Evolutionary conservation across 2,888 invertebrate genomes (phyloP).

Genomic region (Pseudanteris insignis): DNA sequence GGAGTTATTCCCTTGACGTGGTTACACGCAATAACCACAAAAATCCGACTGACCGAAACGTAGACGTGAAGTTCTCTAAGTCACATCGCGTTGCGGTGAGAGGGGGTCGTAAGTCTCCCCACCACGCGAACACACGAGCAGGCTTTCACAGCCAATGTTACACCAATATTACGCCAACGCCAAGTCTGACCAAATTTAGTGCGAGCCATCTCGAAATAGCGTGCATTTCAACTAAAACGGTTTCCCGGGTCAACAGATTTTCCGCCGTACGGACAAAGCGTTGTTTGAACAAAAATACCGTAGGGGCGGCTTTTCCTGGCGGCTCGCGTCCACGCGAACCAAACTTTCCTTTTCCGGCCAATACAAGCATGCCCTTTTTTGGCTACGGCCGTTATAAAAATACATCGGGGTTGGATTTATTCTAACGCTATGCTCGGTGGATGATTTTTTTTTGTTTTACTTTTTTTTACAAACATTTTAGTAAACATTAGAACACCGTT

Average conservation of each 20-base stretch:
- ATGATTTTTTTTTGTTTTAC: too few species aligned
- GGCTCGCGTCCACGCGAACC: too few species aligned
- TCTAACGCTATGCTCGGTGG: too few species aligned
- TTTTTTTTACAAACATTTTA: too few species aligned
- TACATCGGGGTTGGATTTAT: too few species aligned
- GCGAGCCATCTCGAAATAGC: slow-evolving; percentile 65
- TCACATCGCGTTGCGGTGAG: slow-evolving; percentile 55
- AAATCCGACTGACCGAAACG: slow-evolving; percentile 64
- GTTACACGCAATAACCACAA: slow-evolving; percentile 61
- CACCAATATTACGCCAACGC: slow-evolving; percentile 57
- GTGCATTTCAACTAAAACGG: slow-evolving; percentile 39
- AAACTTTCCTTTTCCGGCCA: too few species aligned
- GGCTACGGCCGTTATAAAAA: too few species aligned
- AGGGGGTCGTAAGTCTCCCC: slow-evolving; percentile 51
- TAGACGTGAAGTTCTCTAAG: slow-evolving; percentile 65
- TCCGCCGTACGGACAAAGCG: too few species aligned
- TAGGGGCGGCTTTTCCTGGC: too few species aligned
- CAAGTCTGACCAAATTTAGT: slow-evolving; percentile 67
- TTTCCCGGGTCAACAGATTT: slow-evolving; percentile 24
- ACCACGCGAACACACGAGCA: slow-evolving; percentile 49
- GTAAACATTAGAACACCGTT: too few species aligned
- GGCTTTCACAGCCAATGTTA: slow-evolving; percentile 54
- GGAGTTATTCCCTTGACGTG: slow-evolving; percentile 46
- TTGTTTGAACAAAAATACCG: too few species aligned
- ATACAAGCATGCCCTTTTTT: too few species aligned